phyloP scores from a whole-genome alignment of 2,888 invertebrate genomes.

The Andrena trimmerana region DNA sequence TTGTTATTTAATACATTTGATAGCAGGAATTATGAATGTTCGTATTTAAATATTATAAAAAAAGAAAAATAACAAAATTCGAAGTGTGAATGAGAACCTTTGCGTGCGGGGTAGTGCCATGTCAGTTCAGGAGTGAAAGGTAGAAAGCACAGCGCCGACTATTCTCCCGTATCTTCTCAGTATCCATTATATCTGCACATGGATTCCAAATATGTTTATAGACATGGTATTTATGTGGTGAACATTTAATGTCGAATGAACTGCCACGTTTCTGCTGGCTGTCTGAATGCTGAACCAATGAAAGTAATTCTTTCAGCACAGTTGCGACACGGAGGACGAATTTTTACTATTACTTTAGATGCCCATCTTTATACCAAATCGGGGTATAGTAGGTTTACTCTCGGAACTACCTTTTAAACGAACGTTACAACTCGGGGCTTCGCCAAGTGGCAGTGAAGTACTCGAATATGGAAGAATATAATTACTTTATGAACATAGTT shows the following conservation, averaged over 20 bases:
- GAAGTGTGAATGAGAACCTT: conserved; percentile 62
- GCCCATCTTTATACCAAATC: conserved; percentile 46
- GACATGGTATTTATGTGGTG: conserved; percentile 54
- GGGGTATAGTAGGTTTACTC: conserved; percentile 42
- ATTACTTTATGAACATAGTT: conserved; percentile 29
- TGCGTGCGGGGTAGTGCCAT: conserved; percentile 63
- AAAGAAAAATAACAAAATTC: conserved; percentile 56
- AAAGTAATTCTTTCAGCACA: conserved; percentile 61
- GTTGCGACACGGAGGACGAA: conserved; percentile 37
- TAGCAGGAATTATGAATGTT: conserved; percentile 66
- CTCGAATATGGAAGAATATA: conserved; percentile 44
- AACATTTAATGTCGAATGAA: conserved; percentile 44
- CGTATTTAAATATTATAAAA: conserved; percentile 61
- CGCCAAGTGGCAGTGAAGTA: conserved; percentile 67
- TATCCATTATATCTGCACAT: conserved; percentile 55
- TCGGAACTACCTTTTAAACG: conserved; percentile 32
- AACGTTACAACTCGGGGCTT: conserved; percentile 44
- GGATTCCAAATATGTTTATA: conserved; percentile 53
- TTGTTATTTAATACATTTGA: conserved; percentile 73
- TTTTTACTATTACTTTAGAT: conserved; percentile 54
- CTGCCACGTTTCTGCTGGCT: conserved; percentile 59
- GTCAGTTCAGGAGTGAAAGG: conserved; percentile 53
- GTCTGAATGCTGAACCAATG: conserved; percentile 49
- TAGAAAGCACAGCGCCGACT: conserved; percentile 45
- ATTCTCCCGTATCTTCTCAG: conserved; percentile 53